Percentiles rank a stretch among this genome's conserved stretches.
These are phyloP conservation scores for Phymorhynchus buccinoides DNA, from an alignment of 1,140 invertebrate species.

Conservation along the genomic window DNA sequence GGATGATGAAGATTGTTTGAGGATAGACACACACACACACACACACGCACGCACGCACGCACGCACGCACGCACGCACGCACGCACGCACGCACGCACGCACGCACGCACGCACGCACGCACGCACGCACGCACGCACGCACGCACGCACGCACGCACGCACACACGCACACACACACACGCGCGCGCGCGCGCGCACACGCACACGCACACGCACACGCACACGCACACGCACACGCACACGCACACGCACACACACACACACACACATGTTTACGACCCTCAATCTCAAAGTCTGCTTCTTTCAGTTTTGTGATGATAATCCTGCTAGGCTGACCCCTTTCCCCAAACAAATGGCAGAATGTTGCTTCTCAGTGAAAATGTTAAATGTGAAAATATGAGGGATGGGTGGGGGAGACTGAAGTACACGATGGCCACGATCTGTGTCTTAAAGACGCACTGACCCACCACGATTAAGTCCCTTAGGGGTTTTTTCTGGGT, in stretches of 20 bases:
- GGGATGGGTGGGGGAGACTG: neutral
- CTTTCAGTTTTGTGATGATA: no score
- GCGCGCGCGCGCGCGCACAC: neutral
- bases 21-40: conserved; percentile 2
- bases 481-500: no score
- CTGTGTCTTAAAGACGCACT: neutral
- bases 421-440: neutral
- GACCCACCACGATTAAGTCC: no score
- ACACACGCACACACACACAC: conserved; percentile 22
- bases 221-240: conserved; percentile 25
- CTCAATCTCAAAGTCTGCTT: no score
- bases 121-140: conserved; percentile 8
- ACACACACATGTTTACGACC: no score
- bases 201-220: conserved; percentile 23
- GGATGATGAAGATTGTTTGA: no score
- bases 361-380: no score
- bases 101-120: conserved; percentile 8
- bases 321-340: neutral
- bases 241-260: conserved; percentile 17
- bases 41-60: neutral
- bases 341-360: neutral
- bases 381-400: no score
- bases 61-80: neutral
- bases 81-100: neutral
- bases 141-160: neutral